phyloP scores from a whole-genome alignment of 2,113 vertebrate genomes.

The Accipiter virgatus region DNA sequence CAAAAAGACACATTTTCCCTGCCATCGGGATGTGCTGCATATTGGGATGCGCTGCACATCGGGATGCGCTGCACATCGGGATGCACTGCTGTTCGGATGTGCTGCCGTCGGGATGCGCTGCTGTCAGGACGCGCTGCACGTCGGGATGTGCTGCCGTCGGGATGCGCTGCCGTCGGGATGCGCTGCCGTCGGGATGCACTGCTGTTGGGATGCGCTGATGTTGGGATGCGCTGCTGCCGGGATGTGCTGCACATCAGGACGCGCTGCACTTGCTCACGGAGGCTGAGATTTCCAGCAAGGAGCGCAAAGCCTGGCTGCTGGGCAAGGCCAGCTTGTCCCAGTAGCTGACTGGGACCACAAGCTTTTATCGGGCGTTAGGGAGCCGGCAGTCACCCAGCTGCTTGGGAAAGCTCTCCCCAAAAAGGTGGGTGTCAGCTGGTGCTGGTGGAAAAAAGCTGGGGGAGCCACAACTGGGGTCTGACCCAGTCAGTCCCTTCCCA shows the following conservation, averaged over 20 bases:
- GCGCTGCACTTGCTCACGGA: fast-evolving
- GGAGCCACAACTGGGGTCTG: not conserved
- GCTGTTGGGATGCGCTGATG: no score
- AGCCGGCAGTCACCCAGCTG: fast-evolving
- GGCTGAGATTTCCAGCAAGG: not conserved
- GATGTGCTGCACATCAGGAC: not conserved
- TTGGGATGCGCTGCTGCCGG: fast-evolving
- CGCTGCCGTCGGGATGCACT: no score
- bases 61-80: fast-evolving
- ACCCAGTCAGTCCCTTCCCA: not conserved
- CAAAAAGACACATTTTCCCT: not conserved
- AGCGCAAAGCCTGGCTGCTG: fast-evolving
- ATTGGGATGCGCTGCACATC: fast-evolving
- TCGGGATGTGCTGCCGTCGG: no score
- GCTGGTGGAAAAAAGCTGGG: not conserved
- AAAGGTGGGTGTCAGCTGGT: fast-evolving
- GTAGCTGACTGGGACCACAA: not conserved
- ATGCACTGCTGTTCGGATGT: no score
- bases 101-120: fast-evolving
- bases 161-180: no score
- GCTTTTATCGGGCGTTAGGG: fast-evolving
- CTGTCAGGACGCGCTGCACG: fast-evolving
- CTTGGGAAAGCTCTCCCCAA: not conserved
- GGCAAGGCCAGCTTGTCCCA: not conserved
- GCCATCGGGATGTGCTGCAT: fast-evolving